phyloP scores from a whole-genome alignment of 1,140 invertebrate genomes.

The Diachasma alloeum region DNA sequence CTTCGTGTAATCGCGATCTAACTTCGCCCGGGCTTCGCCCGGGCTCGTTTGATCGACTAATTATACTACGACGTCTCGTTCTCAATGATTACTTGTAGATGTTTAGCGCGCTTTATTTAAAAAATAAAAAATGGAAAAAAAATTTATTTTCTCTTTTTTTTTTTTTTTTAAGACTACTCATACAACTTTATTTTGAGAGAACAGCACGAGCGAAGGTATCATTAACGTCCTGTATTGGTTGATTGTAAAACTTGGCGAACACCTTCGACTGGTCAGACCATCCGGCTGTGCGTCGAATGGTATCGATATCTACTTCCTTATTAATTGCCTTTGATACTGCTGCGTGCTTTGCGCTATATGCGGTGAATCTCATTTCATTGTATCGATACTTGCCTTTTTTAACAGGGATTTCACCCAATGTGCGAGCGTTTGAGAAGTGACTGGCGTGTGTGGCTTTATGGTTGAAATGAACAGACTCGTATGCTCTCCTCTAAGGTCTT shows the following conservation, averaged over 20 bases:
- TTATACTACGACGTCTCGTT: too few species aligned
- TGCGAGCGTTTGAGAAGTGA: background rate
- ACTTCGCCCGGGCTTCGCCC: too few species aligned
- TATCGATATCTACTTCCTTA: background rate
- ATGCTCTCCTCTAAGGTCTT: background rate
- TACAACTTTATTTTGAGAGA: background rate
- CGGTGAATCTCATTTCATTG: background rate
- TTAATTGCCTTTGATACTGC: background rate
- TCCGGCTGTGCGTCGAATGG: background rate
- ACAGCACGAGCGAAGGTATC: background rate
- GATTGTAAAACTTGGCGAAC: conserved; percentile 2
- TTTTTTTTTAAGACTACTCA: background rate
- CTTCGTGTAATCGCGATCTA: background rate
- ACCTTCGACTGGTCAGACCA: background rate
- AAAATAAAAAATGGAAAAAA: too few species aligned
- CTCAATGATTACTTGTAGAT: conserved; percentile 13
- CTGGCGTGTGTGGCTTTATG: background rate
- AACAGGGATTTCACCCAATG: conserved; percentile 8
- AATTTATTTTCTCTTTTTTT: too few species aligned
- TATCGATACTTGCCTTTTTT: conserved; percentile 7
- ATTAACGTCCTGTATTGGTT: background rate
- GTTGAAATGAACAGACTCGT: background rate
- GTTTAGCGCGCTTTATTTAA: background rate
- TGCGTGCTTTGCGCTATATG: conserved; percentile 2
- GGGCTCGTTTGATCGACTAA: conserved; percentile 9